Conservation (phyloP, 2,797 vertebrate genomes). For the Peromyscus nudipes region DNA sequence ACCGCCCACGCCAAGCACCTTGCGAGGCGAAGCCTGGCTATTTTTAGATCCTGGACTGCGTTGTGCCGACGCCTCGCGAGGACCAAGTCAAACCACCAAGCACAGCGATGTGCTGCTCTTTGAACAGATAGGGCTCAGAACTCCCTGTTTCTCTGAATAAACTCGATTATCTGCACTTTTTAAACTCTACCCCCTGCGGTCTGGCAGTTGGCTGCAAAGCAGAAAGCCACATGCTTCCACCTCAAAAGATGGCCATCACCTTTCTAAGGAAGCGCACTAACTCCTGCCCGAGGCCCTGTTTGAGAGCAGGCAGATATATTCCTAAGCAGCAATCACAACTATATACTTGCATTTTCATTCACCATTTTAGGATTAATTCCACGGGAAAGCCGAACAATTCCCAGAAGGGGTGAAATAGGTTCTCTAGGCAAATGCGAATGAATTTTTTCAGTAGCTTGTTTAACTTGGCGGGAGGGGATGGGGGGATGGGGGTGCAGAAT, state of each 20-base stretch:
- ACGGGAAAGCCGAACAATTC: conserved; percentile 53
- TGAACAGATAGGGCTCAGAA: conserved; percentile 68
- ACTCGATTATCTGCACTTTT: conserved; percentile 64
- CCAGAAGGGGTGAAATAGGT: conserved; percentile 6
- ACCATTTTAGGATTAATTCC: conserved; percentile 61
- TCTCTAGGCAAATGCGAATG: conserved; percentile 48
- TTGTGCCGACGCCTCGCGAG: conserved; percentile 21
- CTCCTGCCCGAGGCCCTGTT: background rate
- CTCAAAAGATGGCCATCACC: conserved; percentile 63
- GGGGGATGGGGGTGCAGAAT: background rate
- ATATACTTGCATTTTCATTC: conserved; percentile 35
- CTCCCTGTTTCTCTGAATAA: conserved; percentile 57
- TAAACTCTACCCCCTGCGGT: conserved; percentile 38
- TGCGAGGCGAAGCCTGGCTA: conserved; percentile 60
- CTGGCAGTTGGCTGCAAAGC: conserved; percentile 61
- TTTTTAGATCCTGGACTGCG: conserved; percentile 73
- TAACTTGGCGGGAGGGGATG: conserved; percentile 16
- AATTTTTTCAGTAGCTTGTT: conserved; percentile 50
- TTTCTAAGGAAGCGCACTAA: conserved; percentile 40
- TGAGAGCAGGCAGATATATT: conserved; percentile 2
- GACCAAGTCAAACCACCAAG: conserved; percentile 55
- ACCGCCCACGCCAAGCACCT: conserved; percentile 71
- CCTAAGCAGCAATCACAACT: conserved; percentile 28
- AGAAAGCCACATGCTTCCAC: conserved; percentile 57
- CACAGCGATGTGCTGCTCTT: conserved; percentile 53